Percentiles rank a stretch among this genome's conserved stretches.
Evolutionary conservation across 1,140 invertebrate genomes (phyloP).

Genomic region (Drosophila littoralis): DNA sequence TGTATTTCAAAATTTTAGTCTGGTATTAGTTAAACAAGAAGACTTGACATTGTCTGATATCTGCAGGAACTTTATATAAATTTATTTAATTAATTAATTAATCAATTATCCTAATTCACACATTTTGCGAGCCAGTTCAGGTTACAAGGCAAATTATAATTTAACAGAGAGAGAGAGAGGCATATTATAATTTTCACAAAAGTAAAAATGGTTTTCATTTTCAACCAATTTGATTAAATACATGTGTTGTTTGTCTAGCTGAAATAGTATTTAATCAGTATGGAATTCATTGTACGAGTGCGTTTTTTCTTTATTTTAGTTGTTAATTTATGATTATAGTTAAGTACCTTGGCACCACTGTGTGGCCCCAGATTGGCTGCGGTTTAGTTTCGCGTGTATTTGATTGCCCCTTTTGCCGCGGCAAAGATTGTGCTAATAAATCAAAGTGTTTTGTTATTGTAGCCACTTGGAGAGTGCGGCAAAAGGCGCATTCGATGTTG

Average conservation of each 20-base stretch:
- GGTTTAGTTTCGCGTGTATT: conserved; percentile 53
- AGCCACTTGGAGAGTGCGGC: conserved; percentile 42
- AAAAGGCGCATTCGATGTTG: conserved; percentile 11
- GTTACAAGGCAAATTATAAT: too few species aligned
- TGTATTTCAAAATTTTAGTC: too few species aligned
- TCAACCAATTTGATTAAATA: too few species aligned
- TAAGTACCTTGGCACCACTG: conserved; percentile 23
- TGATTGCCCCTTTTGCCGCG: conserved; percentile 51
- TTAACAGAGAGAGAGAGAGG: too few species aligned
- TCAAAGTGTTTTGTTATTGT: conserved; percentile 63
- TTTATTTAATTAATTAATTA: too few species aligned
- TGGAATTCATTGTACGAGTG: not conserved
- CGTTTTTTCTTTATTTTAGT: not conserved
- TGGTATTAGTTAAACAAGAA: too few species aligned
- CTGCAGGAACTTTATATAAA: too few species aligned
- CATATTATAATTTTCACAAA: too few species aligned
- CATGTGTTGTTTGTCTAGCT: not conserved
- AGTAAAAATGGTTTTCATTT: too few species aligned
- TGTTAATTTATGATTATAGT: not conserved
- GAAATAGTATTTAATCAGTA: not conserved
- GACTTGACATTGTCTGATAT: too few species aligned
- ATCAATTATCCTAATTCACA: too few species aligned
- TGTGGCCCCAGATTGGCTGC: conserved; percentile 43
- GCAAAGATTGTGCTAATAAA: conserved; percentile 57
- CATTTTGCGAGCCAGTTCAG: too few species aligned